These are phyloP conservation scores for Cranoglanis bouderius DNA, from an alignment of 2,113 vertebrate species.

Conservation along the genomic window DNA sequence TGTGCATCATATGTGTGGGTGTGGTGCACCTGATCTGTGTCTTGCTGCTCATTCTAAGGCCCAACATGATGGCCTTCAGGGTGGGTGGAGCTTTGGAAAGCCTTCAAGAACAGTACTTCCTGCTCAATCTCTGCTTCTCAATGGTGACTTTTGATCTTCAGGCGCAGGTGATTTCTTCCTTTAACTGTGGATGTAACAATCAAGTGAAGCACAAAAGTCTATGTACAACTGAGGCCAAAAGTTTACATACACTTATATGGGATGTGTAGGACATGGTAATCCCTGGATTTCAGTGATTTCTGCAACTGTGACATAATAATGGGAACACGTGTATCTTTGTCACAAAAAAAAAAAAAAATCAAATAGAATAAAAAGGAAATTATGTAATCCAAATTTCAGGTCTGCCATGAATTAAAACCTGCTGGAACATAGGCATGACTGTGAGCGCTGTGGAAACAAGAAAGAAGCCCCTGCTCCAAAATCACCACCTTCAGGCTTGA, in stretches of 20 bases:
- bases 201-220: neutral
- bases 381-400: neutral
- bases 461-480: neutral
- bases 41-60: conserved; percentile 70
- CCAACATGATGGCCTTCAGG: conserved; percentile 84
- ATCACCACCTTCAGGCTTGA: neutral
- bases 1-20: conserved; percentile 75
- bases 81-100: conserved; percentile 82
- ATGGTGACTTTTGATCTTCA: conserved; percentile 87
- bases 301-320: neutral
- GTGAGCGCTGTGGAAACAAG: neutral
- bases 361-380: neutral
- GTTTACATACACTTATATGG: neutral
- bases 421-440: neutral
- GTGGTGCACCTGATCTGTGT: conserved; percentile 73
- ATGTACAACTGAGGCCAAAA: neutral
- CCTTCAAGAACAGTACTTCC: conserved; percentile 80
- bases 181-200: neutral
- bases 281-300: neutral
- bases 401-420: neutral
- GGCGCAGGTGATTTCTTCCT: conserved; percentile 76
- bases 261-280: neutral
- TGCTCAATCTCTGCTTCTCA: conserved; percentile 83
- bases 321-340: neutral
- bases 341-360: neutral